Conservation (phyloP, 2,113 vertebrate genomes). For the Hassar affinis region DNA sequence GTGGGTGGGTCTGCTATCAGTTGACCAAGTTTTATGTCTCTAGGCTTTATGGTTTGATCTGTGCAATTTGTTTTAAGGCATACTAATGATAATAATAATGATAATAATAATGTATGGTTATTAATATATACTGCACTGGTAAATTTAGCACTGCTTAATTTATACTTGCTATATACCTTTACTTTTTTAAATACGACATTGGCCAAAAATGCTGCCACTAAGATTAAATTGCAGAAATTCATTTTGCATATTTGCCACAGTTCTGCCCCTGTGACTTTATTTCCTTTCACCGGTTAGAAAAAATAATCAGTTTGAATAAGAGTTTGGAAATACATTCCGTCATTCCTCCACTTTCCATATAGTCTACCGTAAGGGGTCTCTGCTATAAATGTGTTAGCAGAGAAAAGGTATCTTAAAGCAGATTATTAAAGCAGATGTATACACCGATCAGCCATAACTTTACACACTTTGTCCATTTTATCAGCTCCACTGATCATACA, state of each 20-base stretch:
- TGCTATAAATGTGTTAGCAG: neutral
- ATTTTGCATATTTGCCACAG: neutral
- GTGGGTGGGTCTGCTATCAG: no score
- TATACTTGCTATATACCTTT: neutral
- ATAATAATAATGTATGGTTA: neutral
- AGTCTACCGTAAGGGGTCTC: neutral
- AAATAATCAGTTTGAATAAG: neutral
- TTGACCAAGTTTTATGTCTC: no score
- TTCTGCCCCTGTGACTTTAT: neutral
- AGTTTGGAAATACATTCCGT: neutral
- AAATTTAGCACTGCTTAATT: neutral
- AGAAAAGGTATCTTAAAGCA: neutral
- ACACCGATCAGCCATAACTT: no score
- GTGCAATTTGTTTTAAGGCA: no score
- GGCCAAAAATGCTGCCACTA: neutral
- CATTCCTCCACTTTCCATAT: constrained; percentile 37
- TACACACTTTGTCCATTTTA: no score
- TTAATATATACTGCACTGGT: neutral
- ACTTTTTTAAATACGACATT: neutral
- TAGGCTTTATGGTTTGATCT: no score
- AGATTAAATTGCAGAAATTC: neutral
- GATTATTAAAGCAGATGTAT: no score
- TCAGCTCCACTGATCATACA: no score
- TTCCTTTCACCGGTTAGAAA: neutral
- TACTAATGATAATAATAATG: neutral